These are phyloP conservation scores for Mirza zaza DNA, from an alignment of 2,113 vertebrate genomes.

Conservation along the genomic window DNA sequence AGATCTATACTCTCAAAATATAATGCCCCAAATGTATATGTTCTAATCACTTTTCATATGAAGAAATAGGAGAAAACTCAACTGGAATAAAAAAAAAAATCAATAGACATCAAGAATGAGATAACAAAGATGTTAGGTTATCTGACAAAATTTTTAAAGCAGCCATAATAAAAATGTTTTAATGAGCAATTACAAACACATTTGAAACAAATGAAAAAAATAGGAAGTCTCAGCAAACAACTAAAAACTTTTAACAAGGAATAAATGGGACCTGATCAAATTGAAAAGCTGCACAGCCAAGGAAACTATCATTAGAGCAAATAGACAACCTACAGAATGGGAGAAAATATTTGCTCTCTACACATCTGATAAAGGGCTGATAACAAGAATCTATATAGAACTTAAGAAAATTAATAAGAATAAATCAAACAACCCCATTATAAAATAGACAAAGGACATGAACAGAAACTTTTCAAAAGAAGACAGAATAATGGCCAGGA, in stretches of 20 bases:
- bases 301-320: no score
- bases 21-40: not conserved
- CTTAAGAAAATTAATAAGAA: no score
- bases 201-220: not conserved
- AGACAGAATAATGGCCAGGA: no score
- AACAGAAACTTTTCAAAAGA: no score
- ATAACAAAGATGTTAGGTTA: not conserved
- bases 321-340: no score
- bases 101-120: not conserved
- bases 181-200: not conserved
- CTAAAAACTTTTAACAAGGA: not conserved
- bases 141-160: not conserved
- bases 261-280: no score
- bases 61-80: not conserved
- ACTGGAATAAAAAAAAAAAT: not conserved
- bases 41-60: not conserved
- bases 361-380: no score
- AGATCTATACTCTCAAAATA: not conserved
- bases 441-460: no score
- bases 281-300: no score
- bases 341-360: no score
- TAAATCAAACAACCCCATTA: no score
- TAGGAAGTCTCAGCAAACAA: not conserved
- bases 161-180: not conserved
- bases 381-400: no score